Evolutionary conservation across 2,888 invertebrate genomes (phyloP).

Genomic region (Leucophora obtusa): DNA sequence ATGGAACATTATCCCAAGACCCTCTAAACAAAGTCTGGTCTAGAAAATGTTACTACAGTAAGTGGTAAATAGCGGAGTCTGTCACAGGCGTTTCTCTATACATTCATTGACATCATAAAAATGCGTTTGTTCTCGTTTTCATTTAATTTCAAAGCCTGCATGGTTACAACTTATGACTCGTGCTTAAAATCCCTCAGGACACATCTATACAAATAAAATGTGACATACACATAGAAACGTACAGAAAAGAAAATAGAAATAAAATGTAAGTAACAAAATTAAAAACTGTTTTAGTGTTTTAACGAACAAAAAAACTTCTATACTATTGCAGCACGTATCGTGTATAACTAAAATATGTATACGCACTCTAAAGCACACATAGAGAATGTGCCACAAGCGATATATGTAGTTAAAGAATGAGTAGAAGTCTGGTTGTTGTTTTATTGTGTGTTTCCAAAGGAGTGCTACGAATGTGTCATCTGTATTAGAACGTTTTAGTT

Average conservation of each 20-base stretch:
- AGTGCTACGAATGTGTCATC: conserved; percentile 38
- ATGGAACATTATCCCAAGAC: conserved; percentile 40
- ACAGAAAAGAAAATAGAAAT: background rate
- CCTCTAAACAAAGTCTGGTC: conserved; percentile 25
- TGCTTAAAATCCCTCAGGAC: conserved; percentile 43
- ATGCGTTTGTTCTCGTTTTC: conserved; percentile 16
- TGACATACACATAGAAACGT: background rate
- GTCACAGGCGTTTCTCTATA: background rate
- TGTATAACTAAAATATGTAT: background rate
- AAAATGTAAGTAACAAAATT: conserved; percentile 40
- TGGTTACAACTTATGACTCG: conserved; percentile 48
- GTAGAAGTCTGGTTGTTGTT: background rate
- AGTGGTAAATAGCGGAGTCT: conserved; percentile 25
- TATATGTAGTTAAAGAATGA: background rate
- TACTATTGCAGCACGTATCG: background rate
- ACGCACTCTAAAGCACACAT: background rate
- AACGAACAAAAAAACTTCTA: conserved; percentile 9
- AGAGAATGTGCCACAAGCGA: background rate
- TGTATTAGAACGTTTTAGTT: conserved; percentile 11
- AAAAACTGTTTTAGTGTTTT: conserved; percentile 20
- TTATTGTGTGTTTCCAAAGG: background rate
- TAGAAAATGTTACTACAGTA: conserved; percentile 1
- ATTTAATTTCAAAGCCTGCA: conserved; percentile 37
- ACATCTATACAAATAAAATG: conserved; percentile 17
- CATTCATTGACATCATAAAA: background rate